These are phyloP conservation scores for Mastacembelus armatus DNA, from an alignment of 2,797 vertebrate species.

Conservation along the genomic window DNA sequence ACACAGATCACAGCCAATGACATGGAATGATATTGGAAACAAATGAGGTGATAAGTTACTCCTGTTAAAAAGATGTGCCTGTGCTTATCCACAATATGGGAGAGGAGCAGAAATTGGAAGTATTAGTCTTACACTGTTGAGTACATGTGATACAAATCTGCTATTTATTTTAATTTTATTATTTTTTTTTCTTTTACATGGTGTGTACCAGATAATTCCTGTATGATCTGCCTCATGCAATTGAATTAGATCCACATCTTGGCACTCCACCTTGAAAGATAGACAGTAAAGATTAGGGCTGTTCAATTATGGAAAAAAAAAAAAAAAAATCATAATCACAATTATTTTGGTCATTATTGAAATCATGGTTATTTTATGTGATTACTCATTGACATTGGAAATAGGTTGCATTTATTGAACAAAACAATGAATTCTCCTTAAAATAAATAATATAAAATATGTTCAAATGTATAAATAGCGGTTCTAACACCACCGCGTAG, in stretches of 20 bases:
- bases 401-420: too few species aligned
- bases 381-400: too few species aligned
- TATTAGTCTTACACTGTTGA: not conserved
- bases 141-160: not conserved
- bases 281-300: too few species aligned
- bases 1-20: constrained; percentile 14
- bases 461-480: too few species aligned
- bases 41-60: constrained; percentile 1
- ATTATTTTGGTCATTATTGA: too few species aligned
- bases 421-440: too few species aligned
- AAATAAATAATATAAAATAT: too few species aligned
- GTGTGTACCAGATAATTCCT: constrained; percentile 9
- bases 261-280: not conserved
- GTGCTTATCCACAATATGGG: not conserved
- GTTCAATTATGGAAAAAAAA: too few species aligned
- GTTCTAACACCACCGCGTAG: too few species aligned
- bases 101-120: not conserved
- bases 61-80: constrained; percentile 8
- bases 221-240: not conserved
- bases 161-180: too few species aligned
- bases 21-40: not conserved
- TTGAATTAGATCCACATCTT: not conserved
- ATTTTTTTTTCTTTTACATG: not conserved
- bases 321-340: too few species aligned
- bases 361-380: too few species aligned